Percentiles rank a stretch among this genome's conserved stretches.
Evolutionary conservation across 2,797 vertebrate genomes (phyloP).

Genomic region (Galago senegalensis): DNA sequence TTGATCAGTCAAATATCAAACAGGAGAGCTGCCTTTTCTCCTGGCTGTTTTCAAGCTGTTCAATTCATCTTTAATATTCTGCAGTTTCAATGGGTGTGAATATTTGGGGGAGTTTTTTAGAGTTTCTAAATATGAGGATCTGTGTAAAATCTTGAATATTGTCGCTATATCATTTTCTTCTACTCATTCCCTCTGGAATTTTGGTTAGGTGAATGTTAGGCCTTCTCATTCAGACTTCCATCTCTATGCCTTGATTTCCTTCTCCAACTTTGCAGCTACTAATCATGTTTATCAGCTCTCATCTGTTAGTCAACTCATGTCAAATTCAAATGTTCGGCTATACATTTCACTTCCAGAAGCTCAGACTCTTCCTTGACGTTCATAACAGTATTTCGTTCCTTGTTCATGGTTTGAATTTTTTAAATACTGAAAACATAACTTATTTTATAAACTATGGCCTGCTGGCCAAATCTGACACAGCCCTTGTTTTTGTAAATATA

Average conservation of each 20-base stretch:
- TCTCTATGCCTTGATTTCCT: background rate
- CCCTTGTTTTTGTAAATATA: constrained; percentile 25
- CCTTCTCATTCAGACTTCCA: background rate
- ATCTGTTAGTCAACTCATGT: background rate
- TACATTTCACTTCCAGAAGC: constrained; percentile 40
- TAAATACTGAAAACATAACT: background rate
- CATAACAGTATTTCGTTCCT: background rate
- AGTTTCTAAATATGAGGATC: constrained; percentile 16
- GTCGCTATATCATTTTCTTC: background rate
- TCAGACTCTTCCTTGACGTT: constrained; percentile 30
- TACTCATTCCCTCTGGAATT: background rate
- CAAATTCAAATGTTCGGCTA: constrained; percentile 50
- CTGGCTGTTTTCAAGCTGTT: background rate
- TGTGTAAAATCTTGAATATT: constrained; percentile 10
- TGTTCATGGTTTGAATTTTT: constrained; percentile 33
- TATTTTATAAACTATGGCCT: constrained; percentile 5
- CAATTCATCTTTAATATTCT: background rate
- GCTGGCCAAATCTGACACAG: background rate
- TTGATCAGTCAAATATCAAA: background rate
- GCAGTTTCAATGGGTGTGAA: background rate
- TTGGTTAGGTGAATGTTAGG: background rate
- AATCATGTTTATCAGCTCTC: background rate
- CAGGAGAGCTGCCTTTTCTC: background rate
- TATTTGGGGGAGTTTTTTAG: background rate
- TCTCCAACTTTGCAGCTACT: background rate